Evolutionary conservation across 2,797 vertebrate species (phyloP).

Genomic region (Halcyon leucocephala): DNA sequence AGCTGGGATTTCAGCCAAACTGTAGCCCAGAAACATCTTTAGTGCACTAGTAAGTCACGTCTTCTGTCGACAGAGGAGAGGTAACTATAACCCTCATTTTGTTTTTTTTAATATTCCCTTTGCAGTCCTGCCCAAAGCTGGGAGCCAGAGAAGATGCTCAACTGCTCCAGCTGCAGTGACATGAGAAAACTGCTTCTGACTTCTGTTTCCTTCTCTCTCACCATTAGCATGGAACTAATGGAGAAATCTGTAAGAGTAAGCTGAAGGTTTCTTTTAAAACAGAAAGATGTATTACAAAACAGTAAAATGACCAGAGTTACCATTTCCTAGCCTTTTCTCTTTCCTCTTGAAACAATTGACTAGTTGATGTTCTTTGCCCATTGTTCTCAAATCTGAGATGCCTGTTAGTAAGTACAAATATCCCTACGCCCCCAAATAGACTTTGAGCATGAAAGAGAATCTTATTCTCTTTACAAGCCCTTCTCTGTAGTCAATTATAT

Average conservation of each 20-base stretch:
- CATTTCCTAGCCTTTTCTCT: background rate
- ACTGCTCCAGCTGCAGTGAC: background rate
- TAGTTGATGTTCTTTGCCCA: background rate
- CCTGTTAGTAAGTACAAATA: background rate
- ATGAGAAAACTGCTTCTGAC: background rate
- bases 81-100: background rate
- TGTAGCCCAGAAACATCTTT: background rate
- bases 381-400: background rate
- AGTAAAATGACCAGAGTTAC: background rate
- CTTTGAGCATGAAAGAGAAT: background rate
- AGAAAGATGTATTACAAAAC: background rate
- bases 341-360: background rate
- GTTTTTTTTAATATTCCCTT: background rate
- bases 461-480: background rate
- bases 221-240: rapidly evolving
- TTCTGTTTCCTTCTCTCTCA: background rate
- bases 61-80: background rate
- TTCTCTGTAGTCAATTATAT: background rate
- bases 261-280: background rate
- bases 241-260: background rate
- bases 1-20: background rate
- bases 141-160: background rate
- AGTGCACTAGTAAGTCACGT: rapidly evolving
- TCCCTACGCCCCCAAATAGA: background rate
- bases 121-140: background rate